Evolutionary conservation across 2,888 invertebrate genomes (phyloP).

Genomic region (Enchytraeus crypticus): DNA sequence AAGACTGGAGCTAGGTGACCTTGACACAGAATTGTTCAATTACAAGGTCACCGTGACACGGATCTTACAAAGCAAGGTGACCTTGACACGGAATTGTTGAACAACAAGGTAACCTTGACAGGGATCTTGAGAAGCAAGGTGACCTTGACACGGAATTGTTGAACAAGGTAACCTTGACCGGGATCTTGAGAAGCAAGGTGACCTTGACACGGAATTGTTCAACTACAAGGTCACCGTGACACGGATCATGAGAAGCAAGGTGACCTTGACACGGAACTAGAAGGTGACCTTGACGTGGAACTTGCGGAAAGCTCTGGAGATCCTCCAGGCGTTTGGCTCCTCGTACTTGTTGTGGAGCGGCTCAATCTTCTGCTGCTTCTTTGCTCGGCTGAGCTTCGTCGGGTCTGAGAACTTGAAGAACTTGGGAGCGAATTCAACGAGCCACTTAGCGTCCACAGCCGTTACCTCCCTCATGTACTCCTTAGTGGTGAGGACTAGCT

Average conservation of each 20-base stretch:
- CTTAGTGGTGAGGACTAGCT: slow-evolving; percentile 94
- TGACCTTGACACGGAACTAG: too few relatives aligned
- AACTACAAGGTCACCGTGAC: not conserved
- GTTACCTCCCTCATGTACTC: slow-evolving; percentile 95
- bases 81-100: too few relatives aligned
- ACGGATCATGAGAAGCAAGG: not conserved
- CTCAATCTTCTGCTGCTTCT: slow-evolving; percentile 95
- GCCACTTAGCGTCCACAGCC: slow-evolving; percentile 60
- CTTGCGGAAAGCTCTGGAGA: slow-evolving; percentile 59
- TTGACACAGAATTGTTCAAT: too few relatives aligned
- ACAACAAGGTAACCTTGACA: too few relatives aligned
- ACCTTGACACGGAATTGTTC: not conserved
- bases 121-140: too few relatives aligned
- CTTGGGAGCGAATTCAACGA: slow-evolving; percentile 96
- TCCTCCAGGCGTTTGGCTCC: slow-evolving; percentile 97
- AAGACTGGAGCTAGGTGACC: too few relatives aligned
- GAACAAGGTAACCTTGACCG: too few relatives aligned
- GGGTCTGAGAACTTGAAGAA: slow-evolving; percentile 99
- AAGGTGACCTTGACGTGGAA: slow-evolving; percentile 49
- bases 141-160: too few relatives aligned
- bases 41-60: too few relatives aligned
- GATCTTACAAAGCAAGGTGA: too few relatives aligned
- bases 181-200: too few relatives aligned
- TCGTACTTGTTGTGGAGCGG: slow-evolving; percentile 98
- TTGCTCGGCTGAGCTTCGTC: slow-evolving; percentile 93